Conservation (phyloP, 2,888 invertebrate genomes). For the Microctonus hyperodae region DNA sequence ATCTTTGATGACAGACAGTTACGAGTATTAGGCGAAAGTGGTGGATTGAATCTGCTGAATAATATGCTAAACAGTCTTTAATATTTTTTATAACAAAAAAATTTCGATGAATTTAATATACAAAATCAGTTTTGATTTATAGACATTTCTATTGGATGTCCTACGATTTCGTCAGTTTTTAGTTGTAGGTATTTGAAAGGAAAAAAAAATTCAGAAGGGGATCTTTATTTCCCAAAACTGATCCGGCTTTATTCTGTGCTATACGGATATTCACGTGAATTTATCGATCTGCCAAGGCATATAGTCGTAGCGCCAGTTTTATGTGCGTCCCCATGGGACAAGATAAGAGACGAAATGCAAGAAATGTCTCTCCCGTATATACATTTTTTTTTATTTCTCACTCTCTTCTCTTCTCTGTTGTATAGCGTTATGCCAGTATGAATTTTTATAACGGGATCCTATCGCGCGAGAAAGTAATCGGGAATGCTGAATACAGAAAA, state of each 20-base stretch:
- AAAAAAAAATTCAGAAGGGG: not conserved
- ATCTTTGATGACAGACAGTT: slow-evolving; percentile 52
- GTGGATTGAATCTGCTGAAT: slow-evolving; percentile 57
- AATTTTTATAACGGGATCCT: slow-evolving; percentile 60
- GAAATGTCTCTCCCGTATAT: slow-evolving; percentile 41
- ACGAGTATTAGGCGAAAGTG: slow-evolving; percentile 54
- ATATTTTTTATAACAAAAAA: slow-evolving; percentile 5
- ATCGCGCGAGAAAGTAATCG: slow-evolving; percentile 45
- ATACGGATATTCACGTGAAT: slow-evolving; percentile 56
- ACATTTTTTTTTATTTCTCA: not conserved
- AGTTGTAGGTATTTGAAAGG: slow-evolving; percentile 39
- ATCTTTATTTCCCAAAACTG: slow-evolving; percentile 40
- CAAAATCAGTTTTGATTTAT: not conserved
- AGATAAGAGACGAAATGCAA: slow-evolving; percentile 52
- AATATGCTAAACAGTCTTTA: slow-evolving; percentile 24
- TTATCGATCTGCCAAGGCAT: slow-evolving; percentile 54
- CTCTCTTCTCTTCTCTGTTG: not conserved
- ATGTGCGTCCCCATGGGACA: slow-evolving; percentile 51
- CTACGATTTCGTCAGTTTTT: not conserved
- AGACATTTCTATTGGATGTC: not conserved
- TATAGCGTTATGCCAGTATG: slow-evolving; percentile 44
- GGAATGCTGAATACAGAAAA: slow-evolving; percentile 35
- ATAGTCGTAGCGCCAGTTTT: slow-evolving; percentile 47
- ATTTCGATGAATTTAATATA: not conserved
- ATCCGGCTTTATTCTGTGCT: slow-evolving; percentile 43